These are phyloP conservation scores for Clarias macrocephalus DNA, from an alignment of 2,113 vertebrate species.

Conservation along the genomic window DNA sequence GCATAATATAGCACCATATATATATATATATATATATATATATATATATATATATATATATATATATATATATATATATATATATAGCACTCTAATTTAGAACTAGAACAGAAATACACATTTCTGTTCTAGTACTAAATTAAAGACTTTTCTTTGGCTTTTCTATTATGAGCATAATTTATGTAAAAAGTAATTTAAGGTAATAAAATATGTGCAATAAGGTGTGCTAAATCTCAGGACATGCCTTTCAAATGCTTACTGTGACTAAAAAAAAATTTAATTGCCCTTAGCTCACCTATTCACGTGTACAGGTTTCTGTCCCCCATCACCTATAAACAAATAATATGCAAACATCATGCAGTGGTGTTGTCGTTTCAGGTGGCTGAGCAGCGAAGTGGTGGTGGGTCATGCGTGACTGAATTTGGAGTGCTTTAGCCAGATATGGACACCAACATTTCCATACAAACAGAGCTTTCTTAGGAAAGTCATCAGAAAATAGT, in stretches of 20 bases:
- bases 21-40: no score
- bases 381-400: slow-evolving; percentile 51
- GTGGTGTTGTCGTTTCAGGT: slow-evolving; percentile 51
- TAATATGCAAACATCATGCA: slow-evolving; percentile 47
- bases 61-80: no score
- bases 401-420: slow-evolving; percentile 47
- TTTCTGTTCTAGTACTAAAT: slow-evolving; percentile 1
- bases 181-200: background rate
- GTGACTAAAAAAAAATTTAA: no score
- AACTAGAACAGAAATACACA: no score
- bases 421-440: slow-evolving; percentile 47
- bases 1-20: no score
- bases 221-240: background rate
- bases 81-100: no score
- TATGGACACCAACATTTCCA: slow-evolving; percentile 53
- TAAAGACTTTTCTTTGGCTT: background rate
- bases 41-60: no score
- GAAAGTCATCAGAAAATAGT: background rate
- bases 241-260: background rate
- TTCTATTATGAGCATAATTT: background rate
- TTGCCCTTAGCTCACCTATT: slow-evolving; percentile 35
- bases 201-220: background rate
- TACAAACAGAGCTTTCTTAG: slow-evolving; percentile 32
- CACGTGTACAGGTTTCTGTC: slow-evolving; percentile 29
- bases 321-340: slow-evolving; percentile 53